These are phyloP conservation scores for Amphilophus citrinellus DNA, from an alignment of 2,113 vertebrate genomes.

Conservation along the genomic window DNA sequence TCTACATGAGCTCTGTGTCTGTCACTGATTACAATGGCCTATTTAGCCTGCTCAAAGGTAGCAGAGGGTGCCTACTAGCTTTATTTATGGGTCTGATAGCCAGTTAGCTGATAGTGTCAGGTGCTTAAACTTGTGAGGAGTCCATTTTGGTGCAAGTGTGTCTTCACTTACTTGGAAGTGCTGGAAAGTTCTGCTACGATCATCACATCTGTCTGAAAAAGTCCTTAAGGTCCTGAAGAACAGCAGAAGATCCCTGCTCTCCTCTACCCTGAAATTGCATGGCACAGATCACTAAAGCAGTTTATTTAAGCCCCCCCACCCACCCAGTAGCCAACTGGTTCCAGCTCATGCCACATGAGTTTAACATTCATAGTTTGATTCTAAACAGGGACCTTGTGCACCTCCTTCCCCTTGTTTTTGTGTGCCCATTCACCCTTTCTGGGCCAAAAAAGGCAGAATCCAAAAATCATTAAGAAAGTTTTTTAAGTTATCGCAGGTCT, in stretches of 20 bases:
- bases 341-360: background rate
- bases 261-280: conserved; percentile 83
- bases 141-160: background rate
- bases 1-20: too few species aligned
- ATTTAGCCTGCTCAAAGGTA: too few species aligned
- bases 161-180: conserved; percentile 90
- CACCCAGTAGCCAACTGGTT: conserved; percentile 8
- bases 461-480: background rate
- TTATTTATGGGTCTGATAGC: background rate
- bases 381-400: background rate
- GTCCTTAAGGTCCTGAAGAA: conserved; percentile 88
- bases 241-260: conserved; percentile 78
- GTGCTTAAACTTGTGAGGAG: background rate
- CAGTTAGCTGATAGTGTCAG: background rate
- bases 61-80: background rate
- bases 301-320: background rate
- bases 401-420: background rate
- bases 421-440: background rate
- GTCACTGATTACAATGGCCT: too few species aligned
- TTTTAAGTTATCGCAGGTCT: background rate
- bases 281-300: background rate
- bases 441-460: background rate
- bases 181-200: conserved; percentile 83
- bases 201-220: conserved; percentile 85
- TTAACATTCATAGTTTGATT: conserved; percentile 6